These are phyloP conservation scores for Xestia c-nigrum DNA, from an alignment of 2,888 invertebrate genomes.

Conservation along the genomic window DNA sequence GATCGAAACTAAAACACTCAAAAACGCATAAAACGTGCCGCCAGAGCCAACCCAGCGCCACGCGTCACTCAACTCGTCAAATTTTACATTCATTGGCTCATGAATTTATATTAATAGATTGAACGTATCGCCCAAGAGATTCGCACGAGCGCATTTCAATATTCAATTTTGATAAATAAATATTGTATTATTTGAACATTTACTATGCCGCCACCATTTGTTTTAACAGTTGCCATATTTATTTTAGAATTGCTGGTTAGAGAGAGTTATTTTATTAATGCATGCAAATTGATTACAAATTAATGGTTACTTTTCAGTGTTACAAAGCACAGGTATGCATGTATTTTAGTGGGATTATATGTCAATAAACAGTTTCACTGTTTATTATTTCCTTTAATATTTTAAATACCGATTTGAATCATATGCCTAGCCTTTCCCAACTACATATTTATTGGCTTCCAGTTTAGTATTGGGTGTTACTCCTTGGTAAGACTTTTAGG, in stretches of 20 bases:
- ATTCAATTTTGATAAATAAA: slow-evolving; percentile 65
- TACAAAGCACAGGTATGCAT: neutral
- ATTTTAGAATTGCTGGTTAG: slow-evolving; percentile 33
- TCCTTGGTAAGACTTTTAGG: neutral
- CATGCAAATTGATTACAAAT: slow-evolving; percentile 41
- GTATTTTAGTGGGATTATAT: neutral
- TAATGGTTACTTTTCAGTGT: neutral
- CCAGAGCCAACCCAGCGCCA: slow-evolving; percentile 16
- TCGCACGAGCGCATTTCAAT: slow-evolving; percentile 55
- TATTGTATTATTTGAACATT: slow-evolving; percentile 60
- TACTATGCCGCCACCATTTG: slow-evolving; percentile 39
- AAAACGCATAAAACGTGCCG: slow-evolving; percentile 37
- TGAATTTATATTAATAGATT: slow-evolving; percentile 66
- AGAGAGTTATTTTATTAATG: slow-evolving; percentile 3
- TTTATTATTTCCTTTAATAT: neutral
- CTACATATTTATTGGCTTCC: neutral
- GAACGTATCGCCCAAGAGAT: slow-evolving; percentile 57
- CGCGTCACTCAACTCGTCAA: slow-evolving; percentile 44
- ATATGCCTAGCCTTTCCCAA: neutral
- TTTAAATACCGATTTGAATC: neutral
- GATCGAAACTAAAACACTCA: slow-evolving; percentile 35
- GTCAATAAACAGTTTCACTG: neutral
- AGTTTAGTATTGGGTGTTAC: neutral
- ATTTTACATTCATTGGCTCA: slow-evolving; percentile 56
- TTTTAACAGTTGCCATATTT: slow-evolving; percentile 44